Percentiles rank a stretch among this genome's conserved stretches.
Conservation (phyloP, 2,797 vertebrate species). For the Sebastes nivosus region DNA sequence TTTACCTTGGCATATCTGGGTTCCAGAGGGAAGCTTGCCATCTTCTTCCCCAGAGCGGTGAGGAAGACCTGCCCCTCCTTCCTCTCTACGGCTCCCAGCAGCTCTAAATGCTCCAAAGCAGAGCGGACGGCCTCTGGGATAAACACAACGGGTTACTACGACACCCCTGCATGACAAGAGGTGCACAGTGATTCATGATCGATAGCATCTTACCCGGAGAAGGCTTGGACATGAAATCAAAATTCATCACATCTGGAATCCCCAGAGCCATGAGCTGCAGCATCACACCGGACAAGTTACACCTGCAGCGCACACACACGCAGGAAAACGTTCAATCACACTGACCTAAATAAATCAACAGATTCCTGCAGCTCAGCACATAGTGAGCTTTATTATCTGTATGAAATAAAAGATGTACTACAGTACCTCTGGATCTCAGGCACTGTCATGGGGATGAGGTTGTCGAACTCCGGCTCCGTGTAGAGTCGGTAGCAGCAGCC, state of each 20-base stretch:
- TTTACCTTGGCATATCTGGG: slow-evolving; percentile 94
- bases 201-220: slow-evolving; percentile 86
- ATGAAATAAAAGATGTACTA: background rate
- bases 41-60: slow-evolving; percentile 92
- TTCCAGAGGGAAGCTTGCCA: slow-evolving; percentile 96
- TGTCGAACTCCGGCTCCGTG: slow-evolving; percentile 94
- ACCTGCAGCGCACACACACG: slow-evolving; percentile 78
- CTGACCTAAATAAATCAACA: slow-evolving; percentile 27
- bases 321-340: slow-evolving; percentile 27
- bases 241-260: slow-evolving; percentile 92
- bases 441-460: slow-evolving; percentile 88
- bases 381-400: background rate
- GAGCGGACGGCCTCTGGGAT: slow-evolving; percentile 88
- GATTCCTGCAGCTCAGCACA: background rate
- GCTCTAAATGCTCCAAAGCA: slow-evolving; percentile 89
- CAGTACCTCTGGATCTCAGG: slow-evolving; percentile 96
- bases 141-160: background rate
- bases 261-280: slow-evolving; percentile 94
- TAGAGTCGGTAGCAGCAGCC: slow-evolving; percentile 94
- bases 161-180: background rate
- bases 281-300: slow-evolving; percentile 92
- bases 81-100: slow-evolving; percentile 90
- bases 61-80: slow-evolving; percentile 88
- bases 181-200: background rate
- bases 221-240: slow-evolving; percentile 98